Evolutionary conservation across 1,140 invertebrate genomes (phyloP), one percentile per base, ranked within the genome.

Genomic region (Pogonomyrmex californicus): DNA sequence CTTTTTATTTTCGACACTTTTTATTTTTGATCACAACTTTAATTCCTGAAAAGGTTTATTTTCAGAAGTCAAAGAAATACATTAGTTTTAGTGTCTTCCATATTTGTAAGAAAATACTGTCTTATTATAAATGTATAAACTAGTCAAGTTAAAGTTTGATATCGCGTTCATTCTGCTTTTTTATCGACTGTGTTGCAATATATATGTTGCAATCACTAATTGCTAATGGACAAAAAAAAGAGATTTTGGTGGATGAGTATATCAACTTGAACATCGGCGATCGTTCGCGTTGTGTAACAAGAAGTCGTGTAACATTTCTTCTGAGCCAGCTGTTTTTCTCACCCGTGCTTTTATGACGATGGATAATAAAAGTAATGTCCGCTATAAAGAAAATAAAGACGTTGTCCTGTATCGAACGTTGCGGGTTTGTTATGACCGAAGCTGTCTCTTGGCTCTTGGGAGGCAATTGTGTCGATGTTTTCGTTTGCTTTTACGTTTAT

Each of bases 291-390:
- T n/a, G 10, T 66, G 54, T 47, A 76, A 56, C 38, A 78, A 58
- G 14, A 56, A 60, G 66, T 70, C 23, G 44, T 58, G 70, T 77
- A 68, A 63, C 63, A n/a, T 44, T 87, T 56, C 54, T 71, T 66
- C 33, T 87, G 23, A 17, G 12, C 79, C 33, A 47, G 70, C 33
- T 68, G 62, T 62, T 73, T 91, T 89, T 90, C 88, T 86, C 87
- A 71, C 68, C 75, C 70, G 41, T 62, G 47, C 63, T 82, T 88
- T 87, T 86, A 88, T 81, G 82, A 47, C 49, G 41, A 56, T 63
- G 88, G 87, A 92, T 91, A 92, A 92, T 93, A 92, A 93, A 93
- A 93, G 92, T 93, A 93, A 92, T 90, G 88, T 85, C 87, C 73
- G 87, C 91, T 91, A 86, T 93, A 93, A 93, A 93, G 92, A 88